Conservation (phyloP, 2,888 invertebrate genomes). For the Abrostola tripartita region DNA sequence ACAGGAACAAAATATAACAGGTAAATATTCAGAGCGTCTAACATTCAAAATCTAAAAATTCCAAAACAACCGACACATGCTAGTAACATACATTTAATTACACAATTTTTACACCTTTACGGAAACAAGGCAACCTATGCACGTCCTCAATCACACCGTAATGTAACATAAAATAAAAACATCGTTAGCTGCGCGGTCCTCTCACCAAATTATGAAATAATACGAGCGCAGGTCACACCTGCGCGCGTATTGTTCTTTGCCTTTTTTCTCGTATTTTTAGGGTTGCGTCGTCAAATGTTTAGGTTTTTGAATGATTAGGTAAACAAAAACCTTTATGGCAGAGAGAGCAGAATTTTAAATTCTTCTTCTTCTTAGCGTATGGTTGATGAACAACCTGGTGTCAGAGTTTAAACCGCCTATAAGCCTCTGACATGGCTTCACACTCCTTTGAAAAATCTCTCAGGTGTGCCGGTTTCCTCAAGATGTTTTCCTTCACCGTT, state of each 20-base stretch:
- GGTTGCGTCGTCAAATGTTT: slow-evolving; percentile 34
- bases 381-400: too few relatives aligned
- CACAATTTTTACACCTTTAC: slow-evolving; percentile 40
- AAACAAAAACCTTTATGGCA: too few relatives aligned
- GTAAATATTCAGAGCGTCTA: too few relatives aligned
- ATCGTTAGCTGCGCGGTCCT: slow-evolving; percentile 64
- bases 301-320: background rate
- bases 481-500: too few relatives aligned
- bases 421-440: too few relatives aligned
- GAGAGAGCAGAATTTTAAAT: too few relatives aligned
- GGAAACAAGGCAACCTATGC: slow-evolving; percentile 45
- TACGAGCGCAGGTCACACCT: slow-evolving; percentile 73
- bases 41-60: background rate
- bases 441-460: too few relatives aligned
- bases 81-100: slow-evolving; percentile 50
- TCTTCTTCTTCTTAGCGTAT: too few relatives aligned
- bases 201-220: slow-evolving; percentile 76
- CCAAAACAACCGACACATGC: slow-evolving; percentile 21
- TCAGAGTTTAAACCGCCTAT: too few relatives aligned
- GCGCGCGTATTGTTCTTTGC: slow-evolving; percentile 53
- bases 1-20: too few relatives aligned
- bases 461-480: too few relatives aligned
- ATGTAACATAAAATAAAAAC: slow-evolving; percentile 68
- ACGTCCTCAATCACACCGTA: slow-evolving; percentile 64
- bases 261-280: slow-evolving; percentile 59